Evolutionary conservation across 1,140 invertebrate genomes (phyloP).

Genomic region (Drosophila pseudoananassae): DNA sequence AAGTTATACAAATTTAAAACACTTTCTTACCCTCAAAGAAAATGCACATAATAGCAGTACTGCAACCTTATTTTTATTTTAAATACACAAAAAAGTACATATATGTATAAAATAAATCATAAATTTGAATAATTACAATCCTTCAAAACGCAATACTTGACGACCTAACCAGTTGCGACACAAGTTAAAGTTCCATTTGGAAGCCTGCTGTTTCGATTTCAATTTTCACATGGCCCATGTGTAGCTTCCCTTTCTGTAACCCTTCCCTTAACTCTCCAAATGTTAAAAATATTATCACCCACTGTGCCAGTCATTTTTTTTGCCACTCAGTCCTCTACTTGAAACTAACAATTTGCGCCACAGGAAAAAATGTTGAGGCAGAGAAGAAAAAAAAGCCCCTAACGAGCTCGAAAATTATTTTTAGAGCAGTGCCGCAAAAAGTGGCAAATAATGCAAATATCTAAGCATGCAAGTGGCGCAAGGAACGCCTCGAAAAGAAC

Average conservation of each 20-base stretch:
- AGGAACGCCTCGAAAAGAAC: slow-evolving; percentile 45
- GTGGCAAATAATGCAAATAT: slow-evolving; percentile 65
- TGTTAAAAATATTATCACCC: slow-evolving; percentile 35
- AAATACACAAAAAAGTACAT: too few species aligned
- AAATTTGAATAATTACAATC: not conserved
- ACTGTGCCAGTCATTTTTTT: slow-evolving; percentile 44
- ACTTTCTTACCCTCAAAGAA: too few species aligned
- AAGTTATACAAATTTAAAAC: too few species aligned
- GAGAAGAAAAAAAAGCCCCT: slow-evolving; percentile 7
- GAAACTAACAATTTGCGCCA: slow-evolving; percentile 71
- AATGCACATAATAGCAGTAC: not conserved
- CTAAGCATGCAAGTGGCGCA: slow-evolving; percentile 57
- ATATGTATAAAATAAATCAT: not conserved
- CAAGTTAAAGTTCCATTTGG: slow-evolving; percentile 14
- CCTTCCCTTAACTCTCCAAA: slow-evolving; percentile 16
- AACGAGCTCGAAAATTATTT: slow-evolving; percentile 42
- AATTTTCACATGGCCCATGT: slow-evolving; percentile 22
- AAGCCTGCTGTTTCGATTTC: slow-evolving; percentile 11
- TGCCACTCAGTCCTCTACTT: slow-evolving; percentile 1
- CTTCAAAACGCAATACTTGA: slow-evolving; percentile 15
- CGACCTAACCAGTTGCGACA: slow-evolving; percentile 35
- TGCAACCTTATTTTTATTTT: not conserved
- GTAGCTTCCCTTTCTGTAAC: slow-evolving; percentile 19
- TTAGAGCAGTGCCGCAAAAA: slow-evolving; percentile 54
- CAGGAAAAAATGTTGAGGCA: slow-evolving; percentile 35